phyloP scores from a whole-genome alignment of 2,113 vertebrate species.

The Pristiophorus japonicus region DNA sequence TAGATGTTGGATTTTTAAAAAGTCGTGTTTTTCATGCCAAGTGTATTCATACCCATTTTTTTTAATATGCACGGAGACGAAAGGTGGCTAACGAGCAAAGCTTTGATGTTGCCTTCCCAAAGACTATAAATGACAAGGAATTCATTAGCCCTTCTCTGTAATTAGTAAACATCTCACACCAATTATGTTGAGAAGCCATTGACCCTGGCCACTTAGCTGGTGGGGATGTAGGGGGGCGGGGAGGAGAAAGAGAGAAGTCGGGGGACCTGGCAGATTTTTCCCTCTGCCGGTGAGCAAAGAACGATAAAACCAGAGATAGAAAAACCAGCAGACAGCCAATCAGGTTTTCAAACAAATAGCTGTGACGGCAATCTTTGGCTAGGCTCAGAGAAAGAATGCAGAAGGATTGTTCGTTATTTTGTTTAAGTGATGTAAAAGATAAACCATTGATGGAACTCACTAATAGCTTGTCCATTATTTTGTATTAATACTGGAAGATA shows the following conservation, averaged over 20 bases:
- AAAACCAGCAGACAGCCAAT: not conserved
- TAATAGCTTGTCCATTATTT: not conserved
- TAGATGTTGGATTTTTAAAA: not conserved
- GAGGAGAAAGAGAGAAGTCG: no score
- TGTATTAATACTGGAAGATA: no score
- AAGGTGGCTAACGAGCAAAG: not conserved
- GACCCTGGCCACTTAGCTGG: not conserved
- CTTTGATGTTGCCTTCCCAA: not conserved
- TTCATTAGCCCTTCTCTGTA: not conserved
- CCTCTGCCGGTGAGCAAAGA: no score
- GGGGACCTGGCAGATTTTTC: no score
- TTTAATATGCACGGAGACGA: not conserved
- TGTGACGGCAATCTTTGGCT: not conserved
- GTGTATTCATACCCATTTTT: not conserved
- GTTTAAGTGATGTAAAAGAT: not conserved
- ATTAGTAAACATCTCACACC: not conserved
- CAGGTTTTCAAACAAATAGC: not conserved
- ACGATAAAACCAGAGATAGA: no score
- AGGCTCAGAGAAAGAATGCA: not conserved
- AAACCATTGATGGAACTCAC: not conserved
- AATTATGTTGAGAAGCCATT: not conserved
- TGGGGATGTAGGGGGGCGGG: no score
- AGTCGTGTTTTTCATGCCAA: no score
- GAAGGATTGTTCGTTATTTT: not conserved
- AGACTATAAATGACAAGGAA: not conserved